These are phyloP conservation scores for Acanthoscelides obtectus DNA, from an alignment of 2,888 invertebrate species.

Conservation along the genomic window DNA sequence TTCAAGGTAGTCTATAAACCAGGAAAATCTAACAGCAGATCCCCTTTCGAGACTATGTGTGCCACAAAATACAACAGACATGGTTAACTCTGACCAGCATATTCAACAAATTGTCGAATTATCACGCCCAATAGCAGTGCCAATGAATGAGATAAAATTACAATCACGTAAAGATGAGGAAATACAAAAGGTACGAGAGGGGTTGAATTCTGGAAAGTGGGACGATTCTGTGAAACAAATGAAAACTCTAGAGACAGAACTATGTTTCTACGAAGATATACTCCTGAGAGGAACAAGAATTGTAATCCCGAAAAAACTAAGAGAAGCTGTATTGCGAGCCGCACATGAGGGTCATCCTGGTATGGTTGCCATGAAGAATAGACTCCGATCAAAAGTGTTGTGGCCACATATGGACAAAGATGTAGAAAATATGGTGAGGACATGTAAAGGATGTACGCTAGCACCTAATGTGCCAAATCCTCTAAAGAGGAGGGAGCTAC, in stretches of 20 bases:
- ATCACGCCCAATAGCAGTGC: conserved; percentile 16
- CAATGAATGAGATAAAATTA: conserved; percentile 12
- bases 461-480: conserved; percentile 16
- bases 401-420: conserved; percentile 30
- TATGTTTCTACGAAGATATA: conserved; percentile 29
- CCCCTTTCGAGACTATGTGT: no score
- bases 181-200: conserved; percentile 7
- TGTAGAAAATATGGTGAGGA: conserved; percentile 17
- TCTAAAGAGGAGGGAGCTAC: conserved; percentile 22
- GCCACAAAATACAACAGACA: no score
- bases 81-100: no score
- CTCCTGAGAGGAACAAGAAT: conserved; percentile 23
- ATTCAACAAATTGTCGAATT: conserved; percentile 15
- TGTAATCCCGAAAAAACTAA: conserved; percentile 22
- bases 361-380: conserved; percentile 35
- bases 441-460: conserved; percentile 23
- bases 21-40: background rate
- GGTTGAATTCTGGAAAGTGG: conserved; percentile 9
- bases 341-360: conserved; percentile 40
- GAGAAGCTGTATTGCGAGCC: conserved; percentile 21
- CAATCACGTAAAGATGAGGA: conserved; percentile 11
- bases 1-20: conserved; percentile 1
- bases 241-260: conserved; percentile 27
- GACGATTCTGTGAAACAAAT: conserved; percentile 7
- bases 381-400: conserved; percentile 39